Percentiles rank a stretch among this genome's conserved stretches.
phyloP scores from a whole-genome alignment of 2,888 invertebrate genomes.

The Barypeithes pellucidus region DNA sequence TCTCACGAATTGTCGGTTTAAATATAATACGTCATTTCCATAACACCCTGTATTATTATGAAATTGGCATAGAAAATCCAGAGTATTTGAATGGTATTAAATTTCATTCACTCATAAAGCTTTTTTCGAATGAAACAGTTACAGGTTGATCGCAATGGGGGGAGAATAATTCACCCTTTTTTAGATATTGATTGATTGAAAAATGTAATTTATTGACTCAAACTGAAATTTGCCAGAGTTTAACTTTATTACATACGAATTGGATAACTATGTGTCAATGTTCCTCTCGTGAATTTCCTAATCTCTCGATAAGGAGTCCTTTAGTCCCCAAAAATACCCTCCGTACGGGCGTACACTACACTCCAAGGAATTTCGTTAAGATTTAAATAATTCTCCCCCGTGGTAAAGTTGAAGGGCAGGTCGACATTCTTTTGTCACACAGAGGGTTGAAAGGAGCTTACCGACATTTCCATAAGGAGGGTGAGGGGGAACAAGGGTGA shows the following conservation, averaged over 20 bases:
- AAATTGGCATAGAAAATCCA: no score
- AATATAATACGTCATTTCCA: no score
- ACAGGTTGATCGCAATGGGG: no score
- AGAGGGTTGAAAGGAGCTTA: conserved; percentile 47
- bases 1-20: no score
- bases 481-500: conserved; percentile 49
- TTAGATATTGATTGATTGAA: no score
- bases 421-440: conserved; percentile 51
- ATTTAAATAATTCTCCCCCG: conserved; percentile 55
- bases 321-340: conserved; percentile 35
- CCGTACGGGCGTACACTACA: conserved; percentile 20
- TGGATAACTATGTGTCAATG: conserved; percentile 9
- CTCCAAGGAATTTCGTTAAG: conserved; percentile 53
- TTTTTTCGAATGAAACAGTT: no score
- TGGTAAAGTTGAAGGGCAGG: conserved; percentile 51
- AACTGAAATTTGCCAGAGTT: no score
- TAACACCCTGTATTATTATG: no score
- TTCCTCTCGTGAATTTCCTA: conserved; percentile 33
- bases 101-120: no score
- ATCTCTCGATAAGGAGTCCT: conserved; percentile 41
- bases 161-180: no score
- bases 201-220: no score
- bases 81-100: no score
- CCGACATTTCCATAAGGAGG: conserved; percentile 51
- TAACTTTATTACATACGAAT: neutral